Base-by-base conservation (phyloP, 1,140 invertebrate genomes). In the Drosophila nannoptera region DNA sequence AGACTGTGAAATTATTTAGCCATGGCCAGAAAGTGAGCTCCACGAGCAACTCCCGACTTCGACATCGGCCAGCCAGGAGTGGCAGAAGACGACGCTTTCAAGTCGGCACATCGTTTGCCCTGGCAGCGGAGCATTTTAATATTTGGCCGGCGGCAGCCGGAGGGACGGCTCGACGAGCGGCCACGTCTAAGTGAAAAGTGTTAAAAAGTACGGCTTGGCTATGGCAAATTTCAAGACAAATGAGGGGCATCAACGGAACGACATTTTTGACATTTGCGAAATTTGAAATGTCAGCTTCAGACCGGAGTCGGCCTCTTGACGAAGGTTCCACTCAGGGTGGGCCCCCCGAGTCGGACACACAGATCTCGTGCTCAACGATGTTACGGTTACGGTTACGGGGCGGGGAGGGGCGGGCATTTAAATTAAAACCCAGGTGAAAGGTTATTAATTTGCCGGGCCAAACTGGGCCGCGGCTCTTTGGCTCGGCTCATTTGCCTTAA, bases 371-470 rank as follows among this genome's bases (percentile, higher is more conserved):
- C 22, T 3, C 22, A 22, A 22, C 11, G 60, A 59, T 60, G 63
- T 42, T 66, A 73, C 43, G 70, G 56, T 61, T 71, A 53, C 60
- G 56, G 50, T 66, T 73, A 66, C 69, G 77, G 75, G 46, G 73
- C 68, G 80, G 54, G n/a, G n/a, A n/a, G n/a, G n/a, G 76, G 73
- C 72, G 80, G 54, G 76, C 78, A 69, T 86, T 86, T 81, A 77
- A 86, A 77, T 86, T 86, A 86, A 86, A 86, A 82, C 68, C 69
- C 82, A 81, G 81, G 82, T 81, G 81, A 86, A 86, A 86, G 81
- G 81, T 86, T 86, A 86, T 86, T 86, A 86, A 86, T 86, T 86
- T 75, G 59, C 75, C 54, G 46, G 84, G 65, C 77, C 66, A 69
- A 86, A 77, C 77, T 84, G 76, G 76, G 77, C 63, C 80, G 78